Base-by-base conservation (phyloP, 2,113 vertebrate genomes). In the Telmatochromis bifrenatus region DNA sequence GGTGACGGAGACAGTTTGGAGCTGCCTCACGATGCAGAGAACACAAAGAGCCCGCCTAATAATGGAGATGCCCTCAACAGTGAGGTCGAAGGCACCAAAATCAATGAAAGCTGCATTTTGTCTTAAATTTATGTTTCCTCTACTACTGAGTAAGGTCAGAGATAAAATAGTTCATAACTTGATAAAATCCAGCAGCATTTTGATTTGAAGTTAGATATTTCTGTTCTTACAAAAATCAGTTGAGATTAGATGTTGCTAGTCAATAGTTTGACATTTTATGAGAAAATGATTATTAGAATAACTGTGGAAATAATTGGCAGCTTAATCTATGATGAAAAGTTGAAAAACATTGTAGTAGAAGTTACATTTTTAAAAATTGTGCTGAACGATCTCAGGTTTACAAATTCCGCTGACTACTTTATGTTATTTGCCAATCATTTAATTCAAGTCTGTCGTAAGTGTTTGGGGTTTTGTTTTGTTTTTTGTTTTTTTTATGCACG, bases 61-160 rank as follows among this genome's bases (percentile, higher is more conserved):
- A 55, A 14, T 47, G 3, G 13, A 7, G 84, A 85, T 26, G 7
- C 21, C 26, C 19, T 26, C 3, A 26, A 58, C 1, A 15, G 11
- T 10, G 19, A 88, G 9, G 31, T 6, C 9, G 26, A 58, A 45
- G 84, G 70, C 5, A 11, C 55, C 12, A 91, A 75, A 80, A 88
- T 15, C 79, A 81, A 87, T 1, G 95, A 96, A 0, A 19, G 10
- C 4, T 97, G 96, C 19, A 4, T 92, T 58, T 45, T 97, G 88
- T 97, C 96, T 87, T 97, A 95, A 95, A 47, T 75, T 28, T 2
- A 45, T 35, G 33, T 51, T 86, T 75, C 9, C 17, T 55, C 60
- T 37, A 12, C 58, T 26, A 31, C 53, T 49, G 51, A 58, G 39
- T 6, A 31, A 70, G 8, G 45, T 45, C 28, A 33, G 19, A 77